phyloP scores from a whole-genome alignment of 2,888 invertebrate species.

The Acrobasis consociella region DNA sequence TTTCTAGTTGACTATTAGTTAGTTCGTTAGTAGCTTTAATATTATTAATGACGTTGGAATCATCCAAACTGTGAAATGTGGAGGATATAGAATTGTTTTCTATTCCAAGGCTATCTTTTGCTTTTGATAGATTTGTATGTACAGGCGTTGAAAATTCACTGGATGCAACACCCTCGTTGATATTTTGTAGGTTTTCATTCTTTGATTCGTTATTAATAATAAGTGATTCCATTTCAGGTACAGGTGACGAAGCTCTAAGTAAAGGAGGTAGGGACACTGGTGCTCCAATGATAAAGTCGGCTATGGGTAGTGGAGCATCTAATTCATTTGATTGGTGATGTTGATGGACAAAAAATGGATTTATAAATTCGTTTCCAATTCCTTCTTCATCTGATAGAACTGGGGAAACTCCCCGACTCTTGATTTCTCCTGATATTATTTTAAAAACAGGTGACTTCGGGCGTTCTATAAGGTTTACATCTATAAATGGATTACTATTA shows the following conservation, averaged over 20 bases:
- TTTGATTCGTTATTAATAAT: slow-evolving; percentile 40
- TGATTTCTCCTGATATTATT: slow-evolving; percentile 60
- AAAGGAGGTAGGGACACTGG: slow-evolving; percentile 75
- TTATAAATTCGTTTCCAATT: slow-evolving; percentile 60
- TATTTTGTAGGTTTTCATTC: slow-evolving; percentile 25
- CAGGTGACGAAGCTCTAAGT: slow-evolving; percentile 58
- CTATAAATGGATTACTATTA: slow-evolving; percentile 56
- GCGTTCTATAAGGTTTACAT: slow-evolving; percentile 51
- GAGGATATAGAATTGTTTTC: slow-evolving; percentile 41
- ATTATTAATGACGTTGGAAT: slow-evolving; percentile 52
- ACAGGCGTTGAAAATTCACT: slow-evolving; percentile 45
- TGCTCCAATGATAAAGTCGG: slow-evolving; percentile 79
- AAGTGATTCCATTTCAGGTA: slow-evolving; percentile 57
- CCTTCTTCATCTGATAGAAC: slow-evolving; percentile 45
- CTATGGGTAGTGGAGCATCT: slow-evolving; percentile 46
- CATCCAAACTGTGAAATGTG: slow-evolving; percentile 62
- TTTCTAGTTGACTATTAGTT: slow-evolving; percentile 44
- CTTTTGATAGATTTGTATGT: slow-evolving; percentile 34
- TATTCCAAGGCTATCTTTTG: slow-evolving; percentile 35
- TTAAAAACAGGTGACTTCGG: slow-evolving; percentile 73
- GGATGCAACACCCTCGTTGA: slow-evolving; percentile 33
- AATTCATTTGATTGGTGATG: slow-evolving; percentile 40
- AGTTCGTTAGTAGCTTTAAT: slow-evolving; percentile 48
- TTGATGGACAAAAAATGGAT: slow-evolving; percentile 66
- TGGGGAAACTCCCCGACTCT: slow-evolving; percentile 48